A percentile compares a stretch with the other conserved stretches of the same genome.
Evolutionary conservation across 2,888 invertebrate species (phyloP).

Genomic region (Leptinotarsa peninsularis): DNA sequence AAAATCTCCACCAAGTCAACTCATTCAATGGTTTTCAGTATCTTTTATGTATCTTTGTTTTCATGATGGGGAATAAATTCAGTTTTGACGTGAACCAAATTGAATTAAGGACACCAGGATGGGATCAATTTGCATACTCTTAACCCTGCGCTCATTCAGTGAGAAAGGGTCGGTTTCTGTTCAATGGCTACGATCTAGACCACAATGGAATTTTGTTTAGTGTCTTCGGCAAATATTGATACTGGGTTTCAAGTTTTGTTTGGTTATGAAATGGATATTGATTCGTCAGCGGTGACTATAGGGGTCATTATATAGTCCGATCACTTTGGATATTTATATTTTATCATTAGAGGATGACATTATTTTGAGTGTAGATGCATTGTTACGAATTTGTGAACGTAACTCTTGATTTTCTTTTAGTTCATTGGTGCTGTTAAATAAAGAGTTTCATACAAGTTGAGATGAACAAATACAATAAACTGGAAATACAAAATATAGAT

Average conservation of each 20-base stretch:
- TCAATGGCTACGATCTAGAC: not conserved
- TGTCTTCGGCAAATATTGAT: constrained; percentile 15
- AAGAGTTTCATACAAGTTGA: too few relatives aligned
- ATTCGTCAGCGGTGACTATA: not conserved
- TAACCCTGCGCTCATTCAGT: not conserved
- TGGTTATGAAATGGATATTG: constrained; percentile 17
- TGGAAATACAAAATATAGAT: too few relatives aligned
- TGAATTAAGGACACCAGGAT: constrained; percentile 7
- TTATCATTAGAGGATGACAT: too few relatives aligned
- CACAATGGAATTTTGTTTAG: constrained; percentile 5
- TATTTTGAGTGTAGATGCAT: too few relatives aligned
- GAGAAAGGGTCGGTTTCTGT: constrained; percentile 3
- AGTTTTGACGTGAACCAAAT: not conserved
- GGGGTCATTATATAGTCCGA: not conserved
- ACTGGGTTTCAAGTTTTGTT: constrained; percentile 18
- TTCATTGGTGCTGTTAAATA: too few relatives aligned
- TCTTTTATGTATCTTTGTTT: not conserved
- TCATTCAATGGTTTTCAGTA: not conserved
- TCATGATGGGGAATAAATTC: not conserved
- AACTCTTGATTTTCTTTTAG: too few relatives aligned
- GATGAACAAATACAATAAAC: too few relatives aligned
- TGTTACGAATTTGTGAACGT: too few relatives aligned
- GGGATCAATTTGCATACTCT: constrained; percentile 1
- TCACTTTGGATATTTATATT: too few relatives aligned
- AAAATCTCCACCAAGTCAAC: not conserved